Evolutionary conservation across 2,888 invertebrate species (phyloP).

Genomic region (Chrysolina haemoptera): DNA sequence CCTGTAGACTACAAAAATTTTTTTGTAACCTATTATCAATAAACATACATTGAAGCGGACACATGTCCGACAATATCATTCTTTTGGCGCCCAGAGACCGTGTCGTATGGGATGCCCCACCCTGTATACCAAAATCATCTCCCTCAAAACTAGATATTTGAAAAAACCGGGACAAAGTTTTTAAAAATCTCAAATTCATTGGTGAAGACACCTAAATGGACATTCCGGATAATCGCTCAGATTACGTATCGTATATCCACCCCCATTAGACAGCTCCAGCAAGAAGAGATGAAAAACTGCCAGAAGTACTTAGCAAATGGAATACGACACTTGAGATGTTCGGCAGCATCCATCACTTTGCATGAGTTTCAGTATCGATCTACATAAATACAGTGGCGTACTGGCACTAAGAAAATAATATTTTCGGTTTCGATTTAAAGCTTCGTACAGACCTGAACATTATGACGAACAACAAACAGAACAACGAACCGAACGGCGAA

Average conservation of each 20-base stretch:
- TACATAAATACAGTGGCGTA: slow-evolving; percentile 19
- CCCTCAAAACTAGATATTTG: no score
- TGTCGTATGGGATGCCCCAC: no score
- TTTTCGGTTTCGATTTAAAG: no score
- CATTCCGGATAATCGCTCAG: slow-evolving; percentile 1
- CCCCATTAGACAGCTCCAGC: slow-evolving; percentile 37
- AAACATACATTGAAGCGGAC: no score
- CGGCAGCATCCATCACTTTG: slow-evolving; percentile 38
- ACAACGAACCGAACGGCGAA: no score
- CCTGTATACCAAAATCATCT: no score
- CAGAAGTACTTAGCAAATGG: slow-evolving; percentile 44
- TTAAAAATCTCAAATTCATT: background rate
- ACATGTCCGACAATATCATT: no score
- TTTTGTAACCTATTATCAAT: no score
- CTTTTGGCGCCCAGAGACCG: no score
- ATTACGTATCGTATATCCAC: slow-evolving; percentile 19
- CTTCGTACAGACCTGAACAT: no score
- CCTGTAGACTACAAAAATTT: no score
- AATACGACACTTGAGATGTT: slow-evolving; percentile 43
- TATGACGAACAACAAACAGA: no score
- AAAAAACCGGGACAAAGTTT: background rate
- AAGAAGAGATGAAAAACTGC: slow-evolving; percentile 32
- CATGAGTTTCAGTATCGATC: slow-evolving; percentile 39
- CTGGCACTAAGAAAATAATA: background rate
- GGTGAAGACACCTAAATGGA: slow-evolving; percentile 1